phyloP scores from a whole-genome alignment of 2,113 vertebrate species.

The Neotragus pygmaeus region DNA sequence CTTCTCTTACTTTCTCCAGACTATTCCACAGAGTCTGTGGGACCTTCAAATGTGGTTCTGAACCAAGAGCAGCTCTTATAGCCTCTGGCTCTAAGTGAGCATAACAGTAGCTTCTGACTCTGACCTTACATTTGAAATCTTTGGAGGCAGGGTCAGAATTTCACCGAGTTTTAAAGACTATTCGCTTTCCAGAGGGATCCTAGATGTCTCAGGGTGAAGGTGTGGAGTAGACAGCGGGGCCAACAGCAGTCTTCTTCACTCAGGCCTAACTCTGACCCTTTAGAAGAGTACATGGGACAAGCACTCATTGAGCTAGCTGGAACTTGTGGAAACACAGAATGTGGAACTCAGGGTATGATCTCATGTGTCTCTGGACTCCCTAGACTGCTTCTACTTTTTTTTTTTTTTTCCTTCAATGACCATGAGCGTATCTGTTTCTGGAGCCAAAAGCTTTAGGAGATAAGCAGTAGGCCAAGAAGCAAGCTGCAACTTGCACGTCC shows the following conservation, averaged over 20 bases:
- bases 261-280: too few species aligned
- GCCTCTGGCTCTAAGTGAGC: too few species aligned
- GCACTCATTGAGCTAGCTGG: too few species aligned
- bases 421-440: not conserved
- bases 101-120: too few species aligned
- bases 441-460: not conserved
- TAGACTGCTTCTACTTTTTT: not conserved
- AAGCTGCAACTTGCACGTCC: rapidly evolving
- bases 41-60: not conserved
- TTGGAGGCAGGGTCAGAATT: too few species aligned
- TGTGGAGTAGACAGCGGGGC: too few species aligned
- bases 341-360: not conserved
- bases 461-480: not conserved
- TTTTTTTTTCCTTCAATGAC: not conserved
- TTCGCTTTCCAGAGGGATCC: too few species aligned
- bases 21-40: not conserved
- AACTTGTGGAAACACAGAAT: not conserved
- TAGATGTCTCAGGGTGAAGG: too few species aligned
- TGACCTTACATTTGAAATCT: too few species aligned
- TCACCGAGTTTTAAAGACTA: too few species aligned
- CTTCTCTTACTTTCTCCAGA: not conserved
- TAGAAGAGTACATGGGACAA: too few species aligned
- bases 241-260: too few species aligned
- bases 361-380: not conserved
- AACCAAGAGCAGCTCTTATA: not conserved